Conservation (phyloP, 1,140 invertebrate species). For the Bombus breviceps region DNA sequence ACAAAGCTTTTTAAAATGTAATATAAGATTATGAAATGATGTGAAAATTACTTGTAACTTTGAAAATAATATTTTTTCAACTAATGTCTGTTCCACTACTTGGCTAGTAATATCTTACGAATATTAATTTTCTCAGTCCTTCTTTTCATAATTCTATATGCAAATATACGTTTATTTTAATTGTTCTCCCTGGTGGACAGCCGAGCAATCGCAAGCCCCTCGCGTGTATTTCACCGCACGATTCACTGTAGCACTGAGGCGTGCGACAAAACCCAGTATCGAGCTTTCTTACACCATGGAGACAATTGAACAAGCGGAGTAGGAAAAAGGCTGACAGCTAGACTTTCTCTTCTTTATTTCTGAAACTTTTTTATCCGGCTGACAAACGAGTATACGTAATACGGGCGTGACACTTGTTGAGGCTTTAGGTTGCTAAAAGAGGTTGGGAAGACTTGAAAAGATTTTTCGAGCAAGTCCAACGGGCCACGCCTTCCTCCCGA, state of each 20-base stretch:
- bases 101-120: not conserved
- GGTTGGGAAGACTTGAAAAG: not conserved
- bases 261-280: not conserved
- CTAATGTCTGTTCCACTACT: not conserved
- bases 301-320: not conserved
- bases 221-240: not conserved
- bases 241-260: too few relatives aligned
- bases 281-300: not conserved
- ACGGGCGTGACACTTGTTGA: conserved; percentile 32
- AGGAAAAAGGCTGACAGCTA: not conserved
- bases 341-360: not conserved
- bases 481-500: not conserved
- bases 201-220: too few relatives aligned
- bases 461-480: not conserved
- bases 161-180: not conserved
- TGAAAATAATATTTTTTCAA: not conserved
- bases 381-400: not conserved
- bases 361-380: not conserved
- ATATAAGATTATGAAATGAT: too few relatives aligned
- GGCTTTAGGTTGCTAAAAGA: not conserved
- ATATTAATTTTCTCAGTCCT: not conserved
- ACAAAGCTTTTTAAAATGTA: too few relatives aligned
- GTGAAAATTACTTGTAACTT: not conserved
- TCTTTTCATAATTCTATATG: not conserved
- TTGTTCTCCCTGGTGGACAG: not conserved